Evolutionary conservation across 2,113 vertebrate genomes (phyloP).

Genomic region (Progne subis): DNA sequence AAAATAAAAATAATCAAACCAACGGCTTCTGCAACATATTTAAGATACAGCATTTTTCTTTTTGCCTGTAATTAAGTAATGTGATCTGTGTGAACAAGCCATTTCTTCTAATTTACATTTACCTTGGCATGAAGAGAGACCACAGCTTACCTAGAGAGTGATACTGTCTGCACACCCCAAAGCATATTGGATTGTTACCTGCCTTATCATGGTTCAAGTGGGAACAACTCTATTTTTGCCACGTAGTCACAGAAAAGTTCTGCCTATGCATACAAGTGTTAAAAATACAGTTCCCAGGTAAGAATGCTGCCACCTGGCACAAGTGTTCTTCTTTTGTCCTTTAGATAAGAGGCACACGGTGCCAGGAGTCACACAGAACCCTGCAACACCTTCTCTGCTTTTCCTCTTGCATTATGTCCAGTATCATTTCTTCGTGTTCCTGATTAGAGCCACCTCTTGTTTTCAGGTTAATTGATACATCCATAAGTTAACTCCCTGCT

Average conservation of each 20-base stretch:
- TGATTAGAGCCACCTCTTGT: not conserved
- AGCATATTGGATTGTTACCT: not conserved
- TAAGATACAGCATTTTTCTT: not conserved
- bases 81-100: not conserved
- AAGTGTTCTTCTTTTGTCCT: not conserved
- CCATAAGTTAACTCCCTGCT: not conserved
- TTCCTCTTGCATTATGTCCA: not conserved
- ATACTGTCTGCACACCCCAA: not conserved
- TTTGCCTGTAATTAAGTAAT: not conserved
- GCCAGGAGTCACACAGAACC: not conserved
- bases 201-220: not conserved
- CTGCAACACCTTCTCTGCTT: not conserved
- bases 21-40: not conserved
- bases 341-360: fast-evolving
- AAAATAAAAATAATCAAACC: not conserved
- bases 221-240: not conserved
- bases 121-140: not conserved
- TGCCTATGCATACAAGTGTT: not conserved
- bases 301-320: not conserved
- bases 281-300: not conserved
- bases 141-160: not conserved
- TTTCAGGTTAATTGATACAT: not conserved
- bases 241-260: not conserved
- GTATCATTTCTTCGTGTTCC: fast-evolving
- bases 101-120: not conserved